phyloP scores from a whole-genome alignment of 2,888 invertebrate genomes.

The Eurytoma adleriae region DNA sequence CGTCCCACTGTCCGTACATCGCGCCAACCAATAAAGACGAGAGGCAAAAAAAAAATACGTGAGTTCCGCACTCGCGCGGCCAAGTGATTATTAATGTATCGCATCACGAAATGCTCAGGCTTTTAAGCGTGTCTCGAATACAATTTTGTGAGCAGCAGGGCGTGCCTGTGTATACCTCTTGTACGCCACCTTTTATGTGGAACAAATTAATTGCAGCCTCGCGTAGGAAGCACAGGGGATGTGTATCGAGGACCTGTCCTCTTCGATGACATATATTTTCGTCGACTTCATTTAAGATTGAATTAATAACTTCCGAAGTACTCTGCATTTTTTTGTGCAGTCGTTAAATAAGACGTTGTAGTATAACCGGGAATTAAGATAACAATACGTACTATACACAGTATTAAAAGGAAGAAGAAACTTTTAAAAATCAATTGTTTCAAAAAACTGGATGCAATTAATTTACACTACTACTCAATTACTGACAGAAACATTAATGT shows the following conservation, averaged over 20 bases:
- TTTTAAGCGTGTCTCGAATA: conserved; percentile 37
- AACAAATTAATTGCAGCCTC: conserved; percentile 34
- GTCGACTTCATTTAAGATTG: conserved; percentile 7
- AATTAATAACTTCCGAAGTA: neutral
- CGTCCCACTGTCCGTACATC: conserved; percentile 7
- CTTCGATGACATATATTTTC: conserved; percentile 40
- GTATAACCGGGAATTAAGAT: no score
- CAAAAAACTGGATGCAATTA: no score
- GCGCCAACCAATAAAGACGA: neutral
- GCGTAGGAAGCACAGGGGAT: neutral
- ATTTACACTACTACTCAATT: no score
- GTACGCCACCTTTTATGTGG: conserved; percentile 40
- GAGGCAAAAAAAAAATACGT: conserved; percentile 35
- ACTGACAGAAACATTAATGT: no score
- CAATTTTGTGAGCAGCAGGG: conserved; percentile 26
- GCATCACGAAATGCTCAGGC: conserved; percentile 42
- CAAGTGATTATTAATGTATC: conserved; percentile 46
- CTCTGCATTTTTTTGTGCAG: no score
- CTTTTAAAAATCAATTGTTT: no score
- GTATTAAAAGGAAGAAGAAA: no score
- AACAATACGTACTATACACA: no score
- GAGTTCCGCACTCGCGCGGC: conserved; percentile 38
- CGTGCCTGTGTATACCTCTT: conserved; percentile 22
- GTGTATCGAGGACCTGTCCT: neutral
- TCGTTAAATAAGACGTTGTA: no score